phyloP scores from a whole-genome alignment of 1,140 invertebrate species.

The Heliconius eleuchia region DNA sequence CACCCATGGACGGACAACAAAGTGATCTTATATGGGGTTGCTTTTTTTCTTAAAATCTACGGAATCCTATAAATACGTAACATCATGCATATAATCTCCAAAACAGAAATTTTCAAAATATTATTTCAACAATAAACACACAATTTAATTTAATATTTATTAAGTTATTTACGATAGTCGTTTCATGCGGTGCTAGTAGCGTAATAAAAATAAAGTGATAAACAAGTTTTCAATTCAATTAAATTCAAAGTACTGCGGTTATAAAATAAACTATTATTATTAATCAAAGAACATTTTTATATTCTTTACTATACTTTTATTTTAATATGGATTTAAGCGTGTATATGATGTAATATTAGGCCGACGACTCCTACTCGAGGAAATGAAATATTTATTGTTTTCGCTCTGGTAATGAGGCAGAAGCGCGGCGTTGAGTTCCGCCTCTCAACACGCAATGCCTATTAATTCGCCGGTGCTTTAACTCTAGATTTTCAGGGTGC shows the following conservation, averaged over 20 bases:
- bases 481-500: too few relatives aligned
- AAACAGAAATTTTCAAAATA: background rate
- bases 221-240: background rate
- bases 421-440: too few relatives aligned
- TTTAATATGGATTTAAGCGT: background rate
- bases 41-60: too few relatives aligned
- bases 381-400: too few relatives aligned
- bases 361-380: too few relatives aligned
- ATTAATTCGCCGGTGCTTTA: too few relatives aligned
- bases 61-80: background rate
- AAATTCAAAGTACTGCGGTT: background rate
- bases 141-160: background rate
- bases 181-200: background rate
- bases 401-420: too few relatives aligned
- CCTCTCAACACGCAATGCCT: too few relatives aligned
- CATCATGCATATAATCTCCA: too few relatives aligned
- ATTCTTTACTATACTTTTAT: background rate
- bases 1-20: too few relatives aligned
- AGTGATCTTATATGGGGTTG: too few relatives aligned
- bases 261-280: conserved; percentile 4
- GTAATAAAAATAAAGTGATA: conserved; percentile 9
- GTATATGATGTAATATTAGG: too few relatives aligned
- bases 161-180: background rate
- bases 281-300: background rate
- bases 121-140: background rate